These are phyloP conservation scores for Vulpes vulpes DNA, from an alignment of 2,113 vertebrate genomes.

Conservation along the genomic window DNA sequence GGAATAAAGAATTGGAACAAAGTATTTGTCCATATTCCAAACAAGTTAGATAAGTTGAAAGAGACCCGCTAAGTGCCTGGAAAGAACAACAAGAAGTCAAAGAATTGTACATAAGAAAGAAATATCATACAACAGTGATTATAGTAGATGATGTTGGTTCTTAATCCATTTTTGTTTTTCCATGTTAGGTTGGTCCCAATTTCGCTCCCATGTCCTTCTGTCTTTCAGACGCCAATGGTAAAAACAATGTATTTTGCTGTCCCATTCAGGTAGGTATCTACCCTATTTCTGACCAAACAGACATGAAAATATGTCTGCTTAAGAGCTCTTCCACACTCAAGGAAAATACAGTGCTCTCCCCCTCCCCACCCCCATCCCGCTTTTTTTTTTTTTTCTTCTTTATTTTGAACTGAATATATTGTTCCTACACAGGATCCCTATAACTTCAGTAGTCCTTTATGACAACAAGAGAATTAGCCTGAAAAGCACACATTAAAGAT, in stretches of 20 bases:
- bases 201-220: background rate
- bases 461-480: background rate
- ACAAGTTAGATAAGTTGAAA: background rate
- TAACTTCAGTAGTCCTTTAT: background rate
- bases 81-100: background rate
- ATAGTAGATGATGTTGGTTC: too few relatives aligned
- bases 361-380: too few relatives aligned
- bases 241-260: background rate
- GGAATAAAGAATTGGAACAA: background rate
- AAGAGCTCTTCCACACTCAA: background rate
- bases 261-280: background rate
- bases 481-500: background rate
- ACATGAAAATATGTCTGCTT: background rate
- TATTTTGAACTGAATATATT: background rate
- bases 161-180: background rate
- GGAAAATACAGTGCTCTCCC: background rate
- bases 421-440: background rate
- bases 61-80: background rate
- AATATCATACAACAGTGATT: background rate
- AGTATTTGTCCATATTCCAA: background rate
- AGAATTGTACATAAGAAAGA: background rate
- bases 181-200: accelerated
- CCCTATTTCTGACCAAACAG: background rate
- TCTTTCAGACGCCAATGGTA: background rate
- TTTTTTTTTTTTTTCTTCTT: background rate